These are phyloP conservation scores for Pseudorhombus dupliciocellatus DNA, from an alignment of 2,113 vertebrate species.

Conservation along the genomic window DNA sequence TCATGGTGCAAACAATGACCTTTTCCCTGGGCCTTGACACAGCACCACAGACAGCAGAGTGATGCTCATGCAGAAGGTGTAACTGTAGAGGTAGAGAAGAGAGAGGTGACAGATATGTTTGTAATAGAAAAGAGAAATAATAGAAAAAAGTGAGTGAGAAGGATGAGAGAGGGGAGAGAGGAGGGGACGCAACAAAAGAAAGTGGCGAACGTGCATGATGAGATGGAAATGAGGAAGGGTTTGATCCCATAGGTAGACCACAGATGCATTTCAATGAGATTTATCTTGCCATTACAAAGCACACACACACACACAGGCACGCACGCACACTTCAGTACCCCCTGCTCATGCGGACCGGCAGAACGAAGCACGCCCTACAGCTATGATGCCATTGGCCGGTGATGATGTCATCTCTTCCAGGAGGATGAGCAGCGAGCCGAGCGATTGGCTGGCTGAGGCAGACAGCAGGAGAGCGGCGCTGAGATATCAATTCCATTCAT, in stretches of 20 bases:
- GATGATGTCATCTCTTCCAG: conserved; percentile 95
- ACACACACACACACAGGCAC: conserved; percentile 17
- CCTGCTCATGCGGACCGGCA: conserved; percentile 33
- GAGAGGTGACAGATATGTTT: background rate
- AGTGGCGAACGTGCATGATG: conserved; percentile 8
- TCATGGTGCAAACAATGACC: conserved; percentile 53
- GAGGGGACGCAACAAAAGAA: background rate
- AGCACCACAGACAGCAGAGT: conserved; percentile 10
- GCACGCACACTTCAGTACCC: conserved; percentile 17
- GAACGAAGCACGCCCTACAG: conserved; percentile 84
- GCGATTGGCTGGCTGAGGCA: conserved; percentile 84
- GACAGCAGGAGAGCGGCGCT: conserved; percentile 85
- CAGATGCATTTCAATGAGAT: conserved; percentile 70
- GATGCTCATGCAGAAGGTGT: conserved; percentile 26
- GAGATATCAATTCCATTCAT: conserved; percentile 92
- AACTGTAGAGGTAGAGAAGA: background rate
- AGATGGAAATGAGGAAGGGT: conserved; percentile 47
- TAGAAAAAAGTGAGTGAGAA: conserved; percentile 4
- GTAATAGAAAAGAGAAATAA: background rate
- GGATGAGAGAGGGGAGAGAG: background rate
- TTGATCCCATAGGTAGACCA: conserved; percentile 48
- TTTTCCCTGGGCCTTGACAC: conserved; percentile 43
- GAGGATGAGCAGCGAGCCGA: conserved; percentile 76
- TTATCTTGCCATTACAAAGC: conserved; percentile 36
- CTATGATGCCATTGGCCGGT: conserved; percentile 87